Evolutionary conservation across 2,888 invertebrate genomes (phyloP).

Genomic region (Microchrysa polita): DNA sequence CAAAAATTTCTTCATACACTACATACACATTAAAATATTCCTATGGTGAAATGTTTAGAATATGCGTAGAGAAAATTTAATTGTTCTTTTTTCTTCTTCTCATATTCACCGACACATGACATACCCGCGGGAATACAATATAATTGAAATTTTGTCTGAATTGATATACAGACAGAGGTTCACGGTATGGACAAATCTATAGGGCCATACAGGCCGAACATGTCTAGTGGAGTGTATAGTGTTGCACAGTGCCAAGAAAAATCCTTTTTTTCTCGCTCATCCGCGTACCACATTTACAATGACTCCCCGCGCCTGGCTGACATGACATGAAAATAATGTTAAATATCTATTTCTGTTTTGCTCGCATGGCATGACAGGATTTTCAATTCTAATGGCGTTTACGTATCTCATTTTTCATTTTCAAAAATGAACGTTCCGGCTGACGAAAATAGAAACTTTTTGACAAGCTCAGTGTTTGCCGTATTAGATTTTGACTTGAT

Average conservation of each 20-base stretch:
- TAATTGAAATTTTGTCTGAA: too few relatives aligned
- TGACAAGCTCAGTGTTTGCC: constrained; percentile 31
- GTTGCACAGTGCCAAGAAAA: neutral
- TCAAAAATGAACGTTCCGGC: constrained; percentile 5
- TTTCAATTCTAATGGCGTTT: constrained; percentile 20
- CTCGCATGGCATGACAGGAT: neutral
- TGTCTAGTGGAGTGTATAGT: too few relatives aligned
- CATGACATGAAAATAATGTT: constrained; percentile 1
- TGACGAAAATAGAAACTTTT: constrained; percentile 31
- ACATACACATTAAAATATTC: neutral
- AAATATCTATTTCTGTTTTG: constrained; percentile 19
- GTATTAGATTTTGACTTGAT: neutral
- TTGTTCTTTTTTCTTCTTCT: neutral
- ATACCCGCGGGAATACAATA: too few relatives aligned
- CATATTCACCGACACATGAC: neutral
- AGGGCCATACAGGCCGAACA: neutral
- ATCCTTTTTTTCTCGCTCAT: neutral
- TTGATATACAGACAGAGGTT: too few relatives aligned
- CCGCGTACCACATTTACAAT: neutral
- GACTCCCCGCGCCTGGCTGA: too few relatives aligned
- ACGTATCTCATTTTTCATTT: constrained; percentile 35
- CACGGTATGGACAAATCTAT: too few relatives aligned
- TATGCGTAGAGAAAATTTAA: constrained; percentile 1
- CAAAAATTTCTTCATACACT: neutral
- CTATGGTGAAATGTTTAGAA: neutral